Conservation (phyloP, 1,140 invertebrate genomes). For the Coelopa frigida region DNA sequence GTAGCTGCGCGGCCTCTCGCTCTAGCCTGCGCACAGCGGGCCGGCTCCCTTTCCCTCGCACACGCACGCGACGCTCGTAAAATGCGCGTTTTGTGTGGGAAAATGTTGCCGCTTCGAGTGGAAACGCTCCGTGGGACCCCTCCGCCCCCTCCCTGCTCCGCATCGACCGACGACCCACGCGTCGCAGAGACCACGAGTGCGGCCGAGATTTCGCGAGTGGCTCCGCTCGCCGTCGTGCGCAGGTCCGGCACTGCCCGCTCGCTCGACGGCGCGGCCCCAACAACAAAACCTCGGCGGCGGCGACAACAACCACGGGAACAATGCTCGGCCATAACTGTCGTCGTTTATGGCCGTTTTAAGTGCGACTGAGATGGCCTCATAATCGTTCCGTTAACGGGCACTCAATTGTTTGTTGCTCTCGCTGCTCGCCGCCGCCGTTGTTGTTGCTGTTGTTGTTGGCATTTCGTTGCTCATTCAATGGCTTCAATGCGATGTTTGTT, state of each 20-base stretch:
- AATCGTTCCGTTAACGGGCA: constrained; percentile 37
- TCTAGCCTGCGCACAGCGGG: too few relatives aligned
- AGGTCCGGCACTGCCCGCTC: background rate
- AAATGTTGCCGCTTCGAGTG: too few relatives aligned
- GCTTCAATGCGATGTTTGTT: constrained; percentile 3
- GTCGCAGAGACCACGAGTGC: too few relatives aligned
- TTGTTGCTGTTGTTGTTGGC: constrained; percentile 9
- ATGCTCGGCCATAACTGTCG: constrained; percentile 33
- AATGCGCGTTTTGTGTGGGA: too few relatives aligned
- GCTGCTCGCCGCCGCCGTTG: background rate
- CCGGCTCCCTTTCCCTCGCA: too few relatives aligned
- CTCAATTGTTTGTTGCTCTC: constrained; percentile 26
- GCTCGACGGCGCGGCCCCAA: background rate
- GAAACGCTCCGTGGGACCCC: too few relatives aligned
- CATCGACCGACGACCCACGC: too few relatives aligned
- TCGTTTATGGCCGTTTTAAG: constrained; percentile 42
- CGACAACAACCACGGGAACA: background rate
- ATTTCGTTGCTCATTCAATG: constrained; percentile 1
- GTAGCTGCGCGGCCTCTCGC: too few relatives aligned
- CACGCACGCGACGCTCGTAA: too few relatives aligned
- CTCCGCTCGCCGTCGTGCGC: background rate
- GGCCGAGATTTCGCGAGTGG: too few relatives aligned
- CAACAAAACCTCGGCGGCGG: background rate
- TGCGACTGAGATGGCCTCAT: constrained; percentile 45
- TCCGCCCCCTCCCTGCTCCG: too few relatives aligned